These are phyloP conservation scores for Fabriciana adippe DNA, from an alignment of 2,888 invertebrate genomes.

Conservation along the genomic window DNA sequence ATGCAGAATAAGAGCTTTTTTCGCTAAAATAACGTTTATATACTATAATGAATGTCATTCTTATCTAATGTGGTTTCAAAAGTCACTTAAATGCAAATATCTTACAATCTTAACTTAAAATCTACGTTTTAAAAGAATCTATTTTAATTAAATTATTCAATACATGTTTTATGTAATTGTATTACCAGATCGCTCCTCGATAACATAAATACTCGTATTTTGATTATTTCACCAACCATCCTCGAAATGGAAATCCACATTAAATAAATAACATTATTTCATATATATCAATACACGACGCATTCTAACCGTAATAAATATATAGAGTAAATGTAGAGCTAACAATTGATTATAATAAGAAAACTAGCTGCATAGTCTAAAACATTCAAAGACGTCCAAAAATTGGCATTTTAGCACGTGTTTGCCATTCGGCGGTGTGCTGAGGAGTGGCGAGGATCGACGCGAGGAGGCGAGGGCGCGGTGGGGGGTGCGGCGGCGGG, in stretches of 20 bases:
- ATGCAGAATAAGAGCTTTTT: not conserved
- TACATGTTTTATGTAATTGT: slow-evolving; percentile 13
- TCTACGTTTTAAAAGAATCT: slow-evolving; percentile 1
- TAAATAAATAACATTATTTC: not conserved
- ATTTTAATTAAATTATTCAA: slow-evolving; percentile 17
- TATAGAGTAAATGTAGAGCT: not conserved
- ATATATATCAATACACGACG: no score
- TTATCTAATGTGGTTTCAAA: not conserved
- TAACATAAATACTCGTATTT: not conserved
- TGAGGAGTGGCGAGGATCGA: slow-evolving; percentile 49
- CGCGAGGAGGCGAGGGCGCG: slow-evolving; percentile 53
- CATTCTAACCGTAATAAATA: not conserved
- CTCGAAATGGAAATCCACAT: not conserved
- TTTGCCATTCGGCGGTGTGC: slow-evolving; percentile 23
- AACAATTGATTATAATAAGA: not conserved
- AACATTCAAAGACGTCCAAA: slow-evolving; percentile 6
- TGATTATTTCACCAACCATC: not conserved
- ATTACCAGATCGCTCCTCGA: slow-evolving; percentile 11
- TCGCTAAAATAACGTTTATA: not conserved
- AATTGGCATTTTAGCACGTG: slow-evolving; percentile 12
- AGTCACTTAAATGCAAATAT: slow-evolving; percentile 5
- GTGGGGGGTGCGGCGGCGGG: slow-evolving; percentile 53
- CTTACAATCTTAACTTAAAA: not conserved
- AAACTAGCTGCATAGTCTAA: slow-evolving; percentile 1
- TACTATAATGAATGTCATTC: not conserved